A percentile compares a stretch with the other conserved stretches of the same genome.
Evolutionary conservation across 2,888 invertebrate species (phyloP).

Genomic region (Limnephilus marmoratus): DNA sequence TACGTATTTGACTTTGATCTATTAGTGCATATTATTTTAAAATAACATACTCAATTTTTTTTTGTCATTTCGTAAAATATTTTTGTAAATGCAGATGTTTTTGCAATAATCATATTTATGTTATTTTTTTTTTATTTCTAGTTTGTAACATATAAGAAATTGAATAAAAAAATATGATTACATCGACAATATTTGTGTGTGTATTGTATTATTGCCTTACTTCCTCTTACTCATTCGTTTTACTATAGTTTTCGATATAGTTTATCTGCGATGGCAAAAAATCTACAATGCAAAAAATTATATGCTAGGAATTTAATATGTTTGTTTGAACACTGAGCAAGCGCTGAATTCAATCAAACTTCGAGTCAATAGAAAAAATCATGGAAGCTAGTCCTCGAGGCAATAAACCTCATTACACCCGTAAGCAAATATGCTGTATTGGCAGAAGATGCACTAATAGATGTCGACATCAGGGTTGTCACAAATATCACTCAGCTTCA

Average conservation of each 20-base stretch:
- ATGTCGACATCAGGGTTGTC: conserved; percentile 43
- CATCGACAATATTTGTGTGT: too few relatives aligned
- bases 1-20: too few relatives aligned
- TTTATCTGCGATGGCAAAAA: not conserved
- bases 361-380: not conserved
- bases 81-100: too few relatives aligned
- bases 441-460: conserved; percentile 16
- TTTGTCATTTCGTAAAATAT: too few relatives aligned
- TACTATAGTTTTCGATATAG: not conserved
- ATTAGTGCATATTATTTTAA: too few relatives aligned
- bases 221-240: not conserved
- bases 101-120: too few relatives aligned
- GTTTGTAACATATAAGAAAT: too few relatives aligned
- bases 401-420: not conserved
- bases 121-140: too few relatives aligned
- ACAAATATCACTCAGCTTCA: conserved; percentile 5
- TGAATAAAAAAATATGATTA: too few relatives aligned
- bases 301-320: not conserved
- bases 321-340: not conserved
- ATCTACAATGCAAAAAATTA: not conserved
- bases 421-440: not conserved
- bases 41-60: too few relatives aligned
- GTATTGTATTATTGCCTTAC: not conserved
- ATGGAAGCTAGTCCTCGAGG: not conserved
- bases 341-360: not conserved